A percentile compares a stretch with the other conserved stretches of the same genome.
Evolutionary conservation across 2,888 invertebrate genomes (phyloP).

Genomic region (Trypoxylon attenuatum): DNA sequence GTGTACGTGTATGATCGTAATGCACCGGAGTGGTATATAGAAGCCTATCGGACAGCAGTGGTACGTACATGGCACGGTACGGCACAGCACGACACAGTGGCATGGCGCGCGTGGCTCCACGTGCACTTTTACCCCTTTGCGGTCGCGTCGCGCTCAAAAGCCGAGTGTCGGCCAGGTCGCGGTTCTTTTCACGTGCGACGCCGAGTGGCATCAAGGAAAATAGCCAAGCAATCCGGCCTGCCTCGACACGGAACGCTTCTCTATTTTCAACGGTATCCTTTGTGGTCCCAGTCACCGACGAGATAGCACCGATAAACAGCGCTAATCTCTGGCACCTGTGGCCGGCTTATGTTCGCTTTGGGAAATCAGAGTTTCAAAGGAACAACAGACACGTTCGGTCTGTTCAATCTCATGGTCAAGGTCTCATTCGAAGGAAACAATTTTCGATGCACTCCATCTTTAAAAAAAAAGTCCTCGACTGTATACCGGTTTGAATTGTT

Average conservation of each 20-base stretch:
- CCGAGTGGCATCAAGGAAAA: slow-evolving; percentile 3
- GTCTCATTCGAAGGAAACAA: too few relatives aligned
- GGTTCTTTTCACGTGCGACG: not conserved
- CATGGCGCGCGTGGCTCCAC: not conserved
- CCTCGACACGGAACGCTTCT: not conserved
- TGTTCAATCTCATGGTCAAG: too few relatives aligned
- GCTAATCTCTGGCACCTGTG: not conserved
- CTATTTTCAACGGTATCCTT: not conserved
- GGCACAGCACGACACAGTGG: too few relatives aligned
- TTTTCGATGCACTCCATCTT: too few relatives aligned
- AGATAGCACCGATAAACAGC: not conserved
- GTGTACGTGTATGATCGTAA: too few relatives aligned
- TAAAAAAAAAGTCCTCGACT: too few relatives aligned
- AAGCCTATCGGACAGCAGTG: not conserved
- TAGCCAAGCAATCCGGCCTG: not conserved
- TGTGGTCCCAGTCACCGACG: not conserved
- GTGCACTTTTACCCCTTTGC: not conserved
- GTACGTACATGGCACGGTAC: too few relatives aligned
- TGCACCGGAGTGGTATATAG: too few relatives aligned
- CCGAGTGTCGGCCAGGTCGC: not conserved
- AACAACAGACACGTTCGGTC: too few relatives aligned
- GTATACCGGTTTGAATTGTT: too few relatives aligned
- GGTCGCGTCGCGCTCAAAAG: not conserved
- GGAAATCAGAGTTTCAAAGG: too few relatives aligned
- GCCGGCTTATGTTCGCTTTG: not conserved